Evolutionary conservation across 2,113 vertebrate genomes (phyloP).

Genomic region (Syngnathoides biaculeatus): DNA sequence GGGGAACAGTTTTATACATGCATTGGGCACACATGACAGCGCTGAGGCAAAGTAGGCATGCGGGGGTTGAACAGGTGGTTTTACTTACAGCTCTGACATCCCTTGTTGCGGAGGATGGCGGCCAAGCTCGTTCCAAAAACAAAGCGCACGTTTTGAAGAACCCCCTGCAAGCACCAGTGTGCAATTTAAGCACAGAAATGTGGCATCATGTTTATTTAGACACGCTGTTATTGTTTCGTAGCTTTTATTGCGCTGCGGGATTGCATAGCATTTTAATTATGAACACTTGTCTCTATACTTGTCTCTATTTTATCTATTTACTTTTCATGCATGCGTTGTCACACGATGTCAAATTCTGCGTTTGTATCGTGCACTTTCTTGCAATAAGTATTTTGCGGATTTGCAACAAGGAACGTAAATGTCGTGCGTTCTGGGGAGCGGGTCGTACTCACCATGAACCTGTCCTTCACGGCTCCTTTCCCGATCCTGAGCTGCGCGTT

Average conservation of each 20-base stretch:
- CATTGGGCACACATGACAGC: background rate
- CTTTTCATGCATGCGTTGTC: background rate
- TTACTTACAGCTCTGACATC: constrained; percentile 88
- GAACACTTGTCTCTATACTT: background rate
- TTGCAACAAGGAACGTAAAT: background rate
- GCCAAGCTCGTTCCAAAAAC: constrained; percentile 95
- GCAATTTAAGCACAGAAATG: background rate
- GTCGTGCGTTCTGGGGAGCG: background rate
- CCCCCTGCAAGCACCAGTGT: constrained; percentile 76
- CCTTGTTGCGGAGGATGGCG: constrained; percentile 94
- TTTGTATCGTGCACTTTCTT: background rate
- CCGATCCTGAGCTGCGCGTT: constrained; percentile 82
- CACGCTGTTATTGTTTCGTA: background rate
- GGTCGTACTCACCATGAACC: constrained; percentile 85
- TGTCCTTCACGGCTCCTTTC: constrained; percentile 92
- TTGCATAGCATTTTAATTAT: background rate
- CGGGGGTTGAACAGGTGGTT: constrained; percentile 13
- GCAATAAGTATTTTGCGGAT: constrained; percentile 1
- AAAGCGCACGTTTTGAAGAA: constrained; percentile 94
- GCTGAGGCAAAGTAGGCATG: background rate
- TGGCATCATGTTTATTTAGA: no score
- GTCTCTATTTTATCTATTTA: no score
- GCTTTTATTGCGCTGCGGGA: no score
- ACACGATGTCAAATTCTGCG: background rate
- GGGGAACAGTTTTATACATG: background rate